Evolutionary conservation across 35 echinoderm and acorn worm genomes (phyloP).

Genomic region (Amphiura filiformis): DNA sequence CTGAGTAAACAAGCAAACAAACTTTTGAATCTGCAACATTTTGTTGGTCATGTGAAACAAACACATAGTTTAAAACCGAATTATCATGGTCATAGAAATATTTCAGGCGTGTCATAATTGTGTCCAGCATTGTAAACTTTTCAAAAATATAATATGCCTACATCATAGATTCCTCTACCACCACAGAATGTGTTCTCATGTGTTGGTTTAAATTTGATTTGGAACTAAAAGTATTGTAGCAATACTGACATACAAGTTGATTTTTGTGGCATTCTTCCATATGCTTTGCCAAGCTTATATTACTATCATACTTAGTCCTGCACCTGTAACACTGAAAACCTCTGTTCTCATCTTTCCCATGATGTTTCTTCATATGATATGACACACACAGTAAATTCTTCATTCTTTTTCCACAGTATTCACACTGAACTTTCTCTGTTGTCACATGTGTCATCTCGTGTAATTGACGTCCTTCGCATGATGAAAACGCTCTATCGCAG

Average conservation of each 20-base stretch:
- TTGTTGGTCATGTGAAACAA: too few species aligned
- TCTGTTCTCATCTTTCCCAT: background rate
- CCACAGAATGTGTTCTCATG: background rate
- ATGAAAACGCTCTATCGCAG: background rate
- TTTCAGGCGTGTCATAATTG: too few species aligned
- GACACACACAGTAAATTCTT: background rate
- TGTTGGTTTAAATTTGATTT: background rate
- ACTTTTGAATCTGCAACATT: too few species aligned
- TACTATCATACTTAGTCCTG: background rate
- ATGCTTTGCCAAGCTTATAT: background rate
- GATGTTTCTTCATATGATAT: background rate
- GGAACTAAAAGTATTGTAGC: background rate
- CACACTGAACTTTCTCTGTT: background rate
- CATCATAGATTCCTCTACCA: too few species aligned
- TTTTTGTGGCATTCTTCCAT: background rate
- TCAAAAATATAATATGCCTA: too few species aligned
- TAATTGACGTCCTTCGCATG: background rate
- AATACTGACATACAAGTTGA: background rate
- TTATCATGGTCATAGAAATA: too few species aligned
- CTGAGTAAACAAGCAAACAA: too few species aligned
- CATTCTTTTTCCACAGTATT: background rate
- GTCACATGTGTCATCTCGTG: background rate
- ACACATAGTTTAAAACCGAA: too few species aligned
- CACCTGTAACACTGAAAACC: background rate
- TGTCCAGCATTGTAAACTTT: too few species aligned